Evolutionary conservation across 2,797 vertebrate species (phyloP).

Genomic region (Myoxocephalus aenaeus): DNA sequence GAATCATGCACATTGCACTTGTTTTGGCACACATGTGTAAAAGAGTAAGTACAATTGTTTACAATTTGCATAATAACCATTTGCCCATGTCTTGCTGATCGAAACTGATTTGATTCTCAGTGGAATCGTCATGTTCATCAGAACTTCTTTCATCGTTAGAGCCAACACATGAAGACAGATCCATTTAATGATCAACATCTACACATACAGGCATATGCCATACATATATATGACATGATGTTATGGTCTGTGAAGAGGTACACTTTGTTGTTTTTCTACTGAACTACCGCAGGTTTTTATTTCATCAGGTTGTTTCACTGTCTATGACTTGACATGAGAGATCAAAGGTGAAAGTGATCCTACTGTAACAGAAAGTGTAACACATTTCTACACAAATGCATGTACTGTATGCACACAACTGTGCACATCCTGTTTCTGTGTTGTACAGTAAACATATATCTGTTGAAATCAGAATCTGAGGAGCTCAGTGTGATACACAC

Average conservation of each 20-base stretch:
- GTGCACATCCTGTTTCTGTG: too few species aligned
- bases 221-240: background rate
- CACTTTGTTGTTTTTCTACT: background rate
- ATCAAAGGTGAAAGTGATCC: too few species aligned
- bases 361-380: too few species aligned
- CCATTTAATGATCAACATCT: background rate
- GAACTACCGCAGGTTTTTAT: background rate
- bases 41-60: background rate
- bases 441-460: too few species aligned
- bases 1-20: background rate
- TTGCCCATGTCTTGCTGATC: background rate
- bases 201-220: background rate
- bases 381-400: too few species aligned
- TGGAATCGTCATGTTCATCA: background rate
- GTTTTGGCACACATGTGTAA: background rate
- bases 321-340: too few species aligned
- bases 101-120: background rate
- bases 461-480: too few species aligned
- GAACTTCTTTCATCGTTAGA: background rate
- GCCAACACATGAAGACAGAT: background rate
- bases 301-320: too few species aligned
- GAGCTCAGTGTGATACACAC: too few species aligned
- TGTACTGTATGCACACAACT: too few species aligned
- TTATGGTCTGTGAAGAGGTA: background rate
- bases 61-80: background rate